phyloP scores from a whole-genome alignment of 2,797 vertebrate genomes.

The Pantherophis vulpinus region DNA sequence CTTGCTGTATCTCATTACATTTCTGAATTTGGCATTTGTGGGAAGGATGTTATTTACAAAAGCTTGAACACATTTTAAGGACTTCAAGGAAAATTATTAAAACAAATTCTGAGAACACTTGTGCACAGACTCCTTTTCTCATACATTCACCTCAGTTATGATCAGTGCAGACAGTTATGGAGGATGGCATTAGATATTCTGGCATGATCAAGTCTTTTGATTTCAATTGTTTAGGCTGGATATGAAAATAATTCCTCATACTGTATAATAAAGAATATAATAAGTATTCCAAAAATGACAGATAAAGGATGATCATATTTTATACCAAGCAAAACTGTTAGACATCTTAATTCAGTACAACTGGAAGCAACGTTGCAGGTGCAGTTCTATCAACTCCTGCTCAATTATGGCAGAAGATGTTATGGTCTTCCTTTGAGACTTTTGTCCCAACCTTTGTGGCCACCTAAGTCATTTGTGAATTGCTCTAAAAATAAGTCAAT shows the following conservation, averaged over 20 bases:
- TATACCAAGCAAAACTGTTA: background rate
- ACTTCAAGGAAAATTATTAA: constrained; percentile 38
- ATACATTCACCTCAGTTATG: constrained; percentile 45
- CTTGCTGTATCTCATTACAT: constrained; percentile 66
- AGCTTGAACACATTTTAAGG: constrained; percentile 53
- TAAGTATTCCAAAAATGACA: background rate
- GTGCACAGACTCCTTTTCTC: constrained; percentile 11
- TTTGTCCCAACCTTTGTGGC: background rate
- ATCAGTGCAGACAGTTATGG: constrained; percentile 25
- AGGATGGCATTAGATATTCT: constrained; percentile 24
- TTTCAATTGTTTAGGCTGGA: constrained; percentile 18
- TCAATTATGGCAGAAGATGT: background rate
- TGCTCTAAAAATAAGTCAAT: background rate
- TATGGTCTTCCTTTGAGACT: background rate
- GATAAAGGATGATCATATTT: too few species aligned
- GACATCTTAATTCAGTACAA: background rate
- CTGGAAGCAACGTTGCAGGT: background rate
- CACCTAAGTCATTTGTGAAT: background rate
- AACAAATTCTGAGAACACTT: constrained; percentile 49
- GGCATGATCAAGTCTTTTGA: constrained; percentile 33
- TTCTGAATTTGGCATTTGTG: constrained; percentile 50
- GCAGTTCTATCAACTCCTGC: background rate
- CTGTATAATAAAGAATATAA: background rate
- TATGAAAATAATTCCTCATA: background rate
- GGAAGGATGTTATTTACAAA: constrained; percentile 40